These are phyloP conservation scores for Anticlea derivata DNA, from an alignment of 2,888 invertebrate species.

Conservation along the genomic window DNA sequence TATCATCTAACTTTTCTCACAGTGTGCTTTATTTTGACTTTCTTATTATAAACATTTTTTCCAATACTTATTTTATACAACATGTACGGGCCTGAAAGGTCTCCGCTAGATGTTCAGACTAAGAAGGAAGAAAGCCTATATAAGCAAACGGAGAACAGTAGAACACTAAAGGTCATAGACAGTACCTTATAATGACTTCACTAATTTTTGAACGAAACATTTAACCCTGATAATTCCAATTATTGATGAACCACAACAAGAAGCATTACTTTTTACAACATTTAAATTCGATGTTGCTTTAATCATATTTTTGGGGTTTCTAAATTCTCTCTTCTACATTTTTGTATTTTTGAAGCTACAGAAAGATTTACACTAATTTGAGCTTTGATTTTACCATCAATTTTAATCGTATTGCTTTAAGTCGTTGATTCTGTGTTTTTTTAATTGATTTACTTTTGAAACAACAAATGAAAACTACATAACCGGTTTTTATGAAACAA, in stretches of 20 bases:
- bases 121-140: slow-evolving; percentile 63
- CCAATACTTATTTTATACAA: slow-evolving; percentile 67
- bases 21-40: slow-evolving; percentile 84
- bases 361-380: slow-evolving; percentile 68
- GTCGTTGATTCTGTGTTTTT: slow-evolving; percentile 58
- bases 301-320: slow-evolving; percentile 64
- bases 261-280: slow-evolving; percentile 72
- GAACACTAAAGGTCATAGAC: slow-evolving; percentile 29
- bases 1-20: slow-evolving; percentile 82
- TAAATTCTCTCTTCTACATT: slow-evolving; percentile 47
- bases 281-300: slow-evolving; percentile 80
- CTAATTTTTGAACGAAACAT: slow-evolving; percentile 68
- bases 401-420: slow-evolving; percentile 68
- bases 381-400: slow-evolving; percentile 64
- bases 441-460: slow-evolving; percentile 20
- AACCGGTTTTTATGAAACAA: not conserved
- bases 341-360: slow-evolving; percentile 49
- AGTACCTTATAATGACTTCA: slow-evolving; percentile 40
- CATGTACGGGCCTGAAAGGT: slow-evolving; percentile 40
- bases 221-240: slow-evolving; percentile 82
- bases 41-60: slow-evolving; percentile 73
- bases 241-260: slow-evolving; percentile 71
- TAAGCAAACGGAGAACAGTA: slow-evolving; percentile 64
- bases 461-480: slow-evolving; percentile 1
- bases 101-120: slow-evolving; percentile 46